Evolutionary conservation across 2,888 invertebrate species (phyloP), one percentile per base, ranked within the genome.

Genomic region (Petrophora chlorosata): DNA sequence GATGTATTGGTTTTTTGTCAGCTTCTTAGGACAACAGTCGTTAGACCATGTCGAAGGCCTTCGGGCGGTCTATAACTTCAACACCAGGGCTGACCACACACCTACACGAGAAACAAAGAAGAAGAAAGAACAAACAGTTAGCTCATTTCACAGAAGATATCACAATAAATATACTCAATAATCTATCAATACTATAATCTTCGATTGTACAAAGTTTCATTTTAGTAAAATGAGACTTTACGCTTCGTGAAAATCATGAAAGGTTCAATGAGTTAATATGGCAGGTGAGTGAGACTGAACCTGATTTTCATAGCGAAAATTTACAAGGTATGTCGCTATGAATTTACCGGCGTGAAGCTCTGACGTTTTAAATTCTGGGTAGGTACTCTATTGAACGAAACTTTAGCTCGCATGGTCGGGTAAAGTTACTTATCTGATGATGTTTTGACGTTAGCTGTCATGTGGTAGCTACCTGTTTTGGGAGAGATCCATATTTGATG

Each of bases 231-330:
- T 32, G 33, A 19, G 43, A 45, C 22, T 40, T 22, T 19, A 40
- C 45, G 51, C 49, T 52, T 23, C 33, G 41, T 48, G 44, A 28
- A 50, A 58, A 58, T 52, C 49, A 40, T 50, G 23, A 50, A 49
- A 50, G 49, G 52, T 53, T 55, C 54, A 55, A 47, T 58, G 58
- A 16, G 12, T 52, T 55, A 55, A 58, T 49, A 39, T 50, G 58
- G 52, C 58, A 58, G 46, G 28, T 50, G 52, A 58, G 52, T 55
- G 58, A 58, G 41, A 47, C 30, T 39, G 26, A 12, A 39, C 25
- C 25, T 42, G 47, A 54, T 50, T 47, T 47, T 48, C 41, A 50
- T 39, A 54, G 47, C 49, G 48, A 35, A 46, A 38, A 45, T 19
- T 15, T 17, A 38, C 12, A 26, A 26, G 26, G 10, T 8, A 23